Base-by-base conservation (phyloP, 2,888 invertebrate genomes). In the Brachypalpus laphriformis region DNA sequence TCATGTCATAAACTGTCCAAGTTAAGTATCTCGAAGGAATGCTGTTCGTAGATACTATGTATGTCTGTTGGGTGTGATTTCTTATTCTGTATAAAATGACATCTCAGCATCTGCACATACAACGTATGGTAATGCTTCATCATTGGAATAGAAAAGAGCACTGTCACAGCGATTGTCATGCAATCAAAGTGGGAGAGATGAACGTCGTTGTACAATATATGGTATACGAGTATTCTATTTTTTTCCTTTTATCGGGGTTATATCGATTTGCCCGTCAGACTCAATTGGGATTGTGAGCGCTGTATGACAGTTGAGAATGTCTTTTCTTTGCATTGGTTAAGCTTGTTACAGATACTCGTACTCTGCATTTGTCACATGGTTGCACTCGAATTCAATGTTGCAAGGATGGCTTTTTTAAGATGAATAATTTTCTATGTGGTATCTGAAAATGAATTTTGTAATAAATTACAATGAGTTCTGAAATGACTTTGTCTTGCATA, bases 1-100 rank as follows among this genome's bases (percentile, higher is more conserved):
- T 25, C 59, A 81, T 81, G 75, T 57, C 81, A 80, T 85, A 85
- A 85, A 80, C 75, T 81, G 81, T 56, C 61, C 51, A n/a, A 81
- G 70, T 66, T 81, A 85, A 80, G 59, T 71, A 51, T 81, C 66
- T 45, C 61, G 14, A 6, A 57, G 59, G 78, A 82, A 82, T 78
- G 82, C 42, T 63, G 65, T 42, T 77, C 40, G 14, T 20, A 74
- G 82, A 49, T 18, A 72, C 5, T 14, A 14, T 40, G 25, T 4
- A 25, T 25, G 25, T 25, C 3, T 5, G 11, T 16, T 34, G 31
- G 9, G 20, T 59, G 61, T 14, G 45, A 65, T 61, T 63, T 20
- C 51, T 63, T 42, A 37, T 66, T 66, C 28, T 11, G 28, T 47
- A 49, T 28, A 54, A 59, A 76, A 61, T 63, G 82, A 42, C 66